phyloP scores from a whole-genome alignment of 2,888 invertebrate genomes.

The Cyrtodaria siliqua region DNA sequence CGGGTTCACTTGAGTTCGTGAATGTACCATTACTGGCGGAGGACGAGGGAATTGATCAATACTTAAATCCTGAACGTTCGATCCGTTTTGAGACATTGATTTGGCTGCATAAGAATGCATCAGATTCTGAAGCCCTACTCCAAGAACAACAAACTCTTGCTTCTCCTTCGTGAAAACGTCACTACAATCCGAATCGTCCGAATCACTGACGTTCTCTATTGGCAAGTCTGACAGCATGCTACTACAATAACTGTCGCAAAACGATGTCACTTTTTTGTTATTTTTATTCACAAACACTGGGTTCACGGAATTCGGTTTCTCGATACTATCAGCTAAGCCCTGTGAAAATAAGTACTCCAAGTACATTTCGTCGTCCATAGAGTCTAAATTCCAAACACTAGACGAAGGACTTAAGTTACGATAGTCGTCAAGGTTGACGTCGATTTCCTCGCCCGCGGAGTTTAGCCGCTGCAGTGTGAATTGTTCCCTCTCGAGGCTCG shows the following conservation, averaged over 20 bases:
- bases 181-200: constrained; percentile 40
- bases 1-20: constrained; percentile 51
- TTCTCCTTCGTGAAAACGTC: constrained; percentile 63
- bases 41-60: constrained; percentile 70
- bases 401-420: constrained; percentile 72
- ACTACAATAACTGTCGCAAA: constrained; percentile 64
- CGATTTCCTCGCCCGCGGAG: constrained; percentile 82
- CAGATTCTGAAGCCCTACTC: constrained; percentile 83
- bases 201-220: constrained; percentile 35
- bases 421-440: constrained; percentile 70
- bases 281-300: constrained; percentile 66
- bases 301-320: constrained; percentile 67
- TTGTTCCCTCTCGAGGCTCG: constrained; percentile 82
- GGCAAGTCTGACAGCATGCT: constrained; percentile 55
- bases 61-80: constrained; percentile 57
- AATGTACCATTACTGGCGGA: constrained; percentile 44
- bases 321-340: constrained; percentile 80
- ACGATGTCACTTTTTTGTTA: constrained; percentile 62
- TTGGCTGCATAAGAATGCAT: constrained; percentile 79
- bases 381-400: constrained; percentile 73
- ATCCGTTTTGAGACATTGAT: constrained; percentile 28
- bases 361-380: constrained; percentile 80
- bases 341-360: constrained; percentile 82
- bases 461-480: constrained; percentile 83
- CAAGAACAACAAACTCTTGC: constrained; percentile 84